phyloP scores from a whole-genome alignment of 2,113 vertebrate genomes.

The Meles meles region DNA sequence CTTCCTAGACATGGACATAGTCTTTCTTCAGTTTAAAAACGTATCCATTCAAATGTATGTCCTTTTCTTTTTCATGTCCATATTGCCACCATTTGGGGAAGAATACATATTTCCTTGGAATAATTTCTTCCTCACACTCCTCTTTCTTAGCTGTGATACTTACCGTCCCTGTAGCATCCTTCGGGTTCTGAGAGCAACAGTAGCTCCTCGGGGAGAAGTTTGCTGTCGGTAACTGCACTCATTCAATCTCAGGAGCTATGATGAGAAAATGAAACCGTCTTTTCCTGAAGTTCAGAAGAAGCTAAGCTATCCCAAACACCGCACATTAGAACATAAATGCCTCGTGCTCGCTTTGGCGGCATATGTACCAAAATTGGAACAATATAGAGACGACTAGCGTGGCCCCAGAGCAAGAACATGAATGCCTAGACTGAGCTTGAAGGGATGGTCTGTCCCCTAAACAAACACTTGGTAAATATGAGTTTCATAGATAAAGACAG shows the following conservation, averaged over 20 bases:
- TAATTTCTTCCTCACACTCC: neutral
- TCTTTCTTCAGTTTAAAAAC: neutral
- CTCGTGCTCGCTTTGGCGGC: neutral
- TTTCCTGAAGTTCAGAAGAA: neutral
- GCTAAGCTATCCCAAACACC: neutral
- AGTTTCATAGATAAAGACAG: neutral
- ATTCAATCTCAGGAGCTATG: neutral
- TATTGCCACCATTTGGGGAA: neutral
- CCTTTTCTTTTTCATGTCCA: neutral
- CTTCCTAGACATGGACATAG: neutral
- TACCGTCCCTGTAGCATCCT: neutral
- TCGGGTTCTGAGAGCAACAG: neutral
- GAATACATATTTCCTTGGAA: neutral
- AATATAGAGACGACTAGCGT: neutral
- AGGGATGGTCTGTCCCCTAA: neutral
- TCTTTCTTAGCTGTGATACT: neutral
- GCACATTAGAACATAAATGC: neutral
- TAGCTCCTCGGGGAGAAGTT: neutral
- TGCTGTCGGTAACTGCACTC: neutral
- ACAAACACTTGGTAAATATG: neutral
- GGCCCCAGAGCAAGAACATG: neutral
- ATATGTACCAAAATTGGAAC: neutral
- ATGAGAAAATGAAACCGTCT: neutral
- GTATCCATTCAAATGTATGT: neutral
- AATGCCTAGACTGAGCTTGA: neutral